These are phyloP conservation scores for Melanotaenia trifasciata DNA, from an alignment of 2,797 vertebrate species.

Conservation along the genomic window DNA sequence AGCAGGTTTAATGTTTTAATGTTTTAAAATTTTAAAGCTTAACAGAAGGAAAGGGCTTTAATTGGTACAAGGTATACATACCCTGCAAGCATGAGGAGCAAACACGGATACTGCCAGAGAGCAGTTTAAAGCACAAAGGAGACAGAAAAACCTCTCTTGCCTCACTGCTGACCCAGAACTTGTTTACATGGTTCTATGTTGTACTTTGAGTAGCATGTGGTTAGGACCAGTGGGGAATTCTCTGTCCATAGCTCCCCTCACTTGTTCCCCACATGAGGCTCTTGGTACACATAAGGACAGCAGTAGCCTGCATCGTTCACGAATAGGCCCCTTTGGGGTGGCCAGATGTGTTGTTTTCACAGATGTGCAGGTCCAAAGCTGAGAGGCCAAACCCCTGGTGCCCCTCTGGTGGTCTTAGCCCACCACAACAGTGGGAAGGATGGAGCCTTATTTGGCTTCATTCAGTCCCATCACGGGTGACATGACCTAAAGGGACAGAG, in stretches of 20 bases:
- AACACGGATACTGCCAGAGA: not conserved
- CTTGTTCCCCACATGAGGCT: slow-evolving; percentile 46
- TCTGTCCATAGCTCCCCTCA: slow-evolving; percentile 40
- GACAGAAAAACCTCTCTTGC: slow-evolving; percentile 21
- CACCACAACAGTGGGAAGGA: slow-evolving; percentile 45
- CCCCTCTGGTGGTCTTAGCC: slow-evolving; percentile 64
- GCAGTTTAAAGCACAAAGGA: slow-evolving; percentile 17
- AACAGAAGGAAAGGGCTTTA: not conserved
- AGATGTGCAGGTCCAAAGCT: slow-evolving; percentile 87
- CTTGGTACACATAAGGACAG: slow-evolving; percentile 55
- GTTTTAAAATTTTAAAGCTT: not conserved
- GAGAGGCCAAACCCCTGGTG: slow-evolving; percentile 53
- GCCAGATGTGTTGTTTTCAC: slow-evolving; percentile 89
- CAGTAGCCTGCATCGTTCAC: slow-evolving; percentile 63
- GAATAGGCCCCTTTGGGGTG: slow-evolving; percentile 86
- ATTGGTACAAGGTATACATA: slow-evolving; percentile 30
- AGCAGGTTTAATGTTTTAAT: not conserved
- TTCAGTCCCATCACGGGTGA: slow-evolving; percentile 61
- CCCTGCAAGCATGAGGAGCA: slow-evolving; percentile 30
- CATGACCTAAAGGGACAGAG: slow-evolving; percentile 61
- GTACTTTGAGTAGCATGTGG: slow-evolving; percentile 64
- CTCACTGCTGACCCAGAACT: slow-evolving; percentile 54
- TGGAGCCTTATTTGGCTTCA: slow-evolving; percentile 57
- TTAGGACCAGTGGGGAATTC: slow-evolving; percentile 34
- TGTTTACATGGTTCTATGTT: slow-evolving; percentile 72